Base-by-base conservation (phyloP, 2,888 invertebrate species). In the Lumbricus terrestris region DNA sequence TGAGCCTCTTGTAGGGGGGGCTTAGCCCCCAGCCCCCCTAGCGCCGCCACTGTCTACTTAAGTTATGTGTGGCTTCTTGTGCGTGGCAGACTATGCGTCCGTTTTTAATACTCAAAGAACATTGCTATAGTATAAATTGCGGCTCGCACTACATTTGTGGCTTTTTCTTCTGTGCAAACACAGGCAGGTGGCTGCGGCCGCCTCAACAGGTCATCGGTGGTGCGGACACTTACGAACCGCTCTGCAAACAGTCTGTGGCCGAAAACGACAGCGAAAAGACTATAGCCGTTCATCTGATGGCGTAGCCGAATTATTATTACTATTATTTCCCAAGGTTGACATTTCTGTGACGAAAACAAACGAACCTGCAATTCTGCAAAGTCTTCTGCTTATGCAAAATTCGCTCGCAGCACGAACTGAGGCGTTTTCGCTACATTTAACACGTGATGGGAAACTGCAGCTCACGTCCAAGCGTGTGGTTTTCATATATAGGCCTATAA, bases 191-290 rank as follows among this genome's bases (percentile, higher is more conserved):
- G 85, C 18, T 85, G 34, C 85, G 85, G 23, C 85, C 85, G 6
- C 85, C 85, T 35, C 85, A 85, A 35, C 85, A 85, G 37, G 85
- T 35, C 8, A 0, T 23, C 35, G 85, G 34, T 1, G 85, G 85
- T 6, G 8, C 85, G 35, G 85, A 85, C 5, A 85, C 85, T 0
- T 85, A 85, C 85, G 85, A 85, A 85, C 85, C 85, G 4, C 85
- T 85, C 35, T 85, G 85, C 85, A 85, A 85, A 35, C 85, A 85
- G 37, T 85, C 85, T 16, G 35, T 85, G 85, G 23, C 85, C 23
- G 85, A 85, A 8, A 85, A 85, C 85, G 85, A 85, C 85, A 34
- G 85, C 85, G 85, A 85, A 23, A 85, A 85, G 85, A 85, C 85
- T 1, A 85, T 85, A 85, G 85, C 85, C 34, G 85, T 85, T 35